These are phyloP conservation scores for Motacilla tschutschensis DNA, from an alignment of 2,113 vertebrate species.

Conservation along the genomic window DNA sequence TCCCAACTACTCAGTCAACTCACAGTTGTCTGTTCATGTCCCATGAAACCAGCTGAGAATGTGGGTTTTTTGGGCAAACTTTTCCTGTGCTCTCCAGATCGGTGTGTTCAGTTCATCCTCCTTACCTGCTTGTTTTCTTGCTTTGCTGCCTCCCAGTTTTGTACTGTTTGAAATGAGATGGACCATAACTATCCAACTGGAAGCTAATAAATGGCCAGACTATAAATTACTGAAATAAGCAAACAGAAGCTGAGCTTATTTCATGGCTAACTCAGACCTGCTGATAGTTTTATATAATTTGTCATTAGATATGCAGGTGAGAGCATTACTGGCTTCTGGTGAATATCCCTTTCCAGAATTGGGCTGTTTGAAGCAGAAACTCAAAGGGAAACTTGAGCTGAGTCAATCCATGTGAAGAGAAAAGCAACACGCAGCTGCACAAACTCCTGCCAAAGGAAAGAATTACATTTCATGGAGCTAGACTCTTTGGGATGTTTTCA, in stretches of 20 bases:
- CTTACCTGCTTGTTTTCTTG: not conserved
- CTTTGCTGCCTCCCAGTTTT: not conserved
- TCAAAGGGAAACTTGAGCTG: conserved; percentile 18
- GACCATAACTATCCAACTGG: not conserved
- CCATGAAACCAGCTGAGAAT: not conserved
- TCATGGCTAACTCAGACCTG: not conserved
- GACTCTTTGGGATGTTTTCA: conserved; percentile 20
- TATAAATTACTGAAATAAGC: not conserved
- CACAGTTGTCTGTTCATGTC: not conserved
- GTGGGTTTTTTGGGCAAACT: not conserved
- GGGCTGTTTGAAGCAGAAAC: conserved; percentile 23
- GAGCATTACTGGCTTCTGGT: not conserved
- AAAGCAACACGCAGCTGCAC: conserved; percentile 12
- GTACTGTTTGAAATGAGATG: not conserved
- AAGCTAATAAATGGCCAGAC: not conserved
- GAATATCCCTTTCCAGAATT: conserved; percentile 6
- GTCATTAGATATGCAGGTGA: not conserved
- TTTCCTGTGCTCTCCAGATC: not conserved
- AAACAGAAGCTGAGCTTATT: conserved; percentile 8
- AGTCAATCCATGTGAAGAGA: not conserved
- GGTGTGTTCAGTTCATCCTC: not conserved
- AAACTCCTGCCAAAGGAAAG: conserved; percentile 26
- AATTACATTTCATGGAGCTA: conserved; percentile 47
- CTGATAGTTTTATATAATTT: not conserved
- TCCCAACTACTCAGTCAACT: not conserved